A percentile compares a stretch with the other conserved stretches of the same genome.
phyloP scores from a whole-genome alignment of 2,888 invertebrate species.

The Palloptera scutellata region DNA sequence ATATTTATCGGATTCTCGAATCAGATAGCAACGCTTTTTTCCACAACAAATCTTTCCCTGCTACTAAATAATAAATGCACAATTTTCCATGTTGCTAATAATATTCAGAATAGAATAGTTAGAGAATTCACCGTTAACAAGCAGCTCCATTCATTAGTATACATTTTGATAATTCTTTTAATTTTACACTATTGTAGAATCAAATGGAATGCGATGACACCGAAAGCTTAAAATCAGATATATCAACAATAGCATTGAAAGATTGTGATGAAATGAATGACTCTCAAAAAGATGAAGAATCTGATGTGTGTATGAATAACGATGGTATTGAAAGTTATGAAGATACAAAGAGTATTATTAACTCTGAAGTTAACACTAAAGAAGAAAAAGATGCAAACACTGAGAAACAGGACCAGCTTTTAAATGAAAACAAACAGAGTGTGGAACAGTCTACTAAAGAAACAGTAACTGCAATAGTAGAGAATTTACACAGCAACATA shows the following conservation, averaged over 20 bases:
- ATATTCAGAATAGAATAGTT: too few species aligned
- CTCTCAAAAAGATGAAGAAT: slow-evolving; percentile 20
- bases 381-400: background rate
- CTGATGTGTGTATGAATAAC: slow-evolving; percentile 9
- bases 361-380: background rate
- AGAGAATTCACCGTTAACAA: too few species aligned
- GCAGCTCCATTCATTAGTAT: too few species aligned
- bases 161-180: background rate
- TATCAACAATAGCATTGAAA: slow-evolving; percentile 45
- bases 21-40: too few species aligned
- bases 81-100: too few species aligned
- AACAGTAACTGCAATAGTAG: too few species aligned
- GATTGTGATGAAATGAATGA: slow-evolving; percentile 43
- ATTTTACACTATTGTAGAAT: background rate
- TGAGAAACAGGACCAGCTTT: background rate
- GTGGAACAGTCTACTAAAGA: too few species aligned
- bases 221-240: slow-evolving; percentile 43
- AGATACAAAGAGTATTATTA: background rate
- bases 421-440: too few species aligned
- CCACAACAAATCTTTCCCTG: too few species aligned
- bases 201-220: slow-evolving; percentile 36
- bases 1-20: too few species aligned
- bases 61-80: too few species aligned
- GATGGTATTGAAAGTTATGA: slow-evolving; percentile 11
- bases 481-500: too few species aligned